Percentiles rank a stretch among this genome's conserved stretches.
Conservation (phyloP, 2,797 vertebrate genomes). For the Hippopotamyrus pictus region DNA sequence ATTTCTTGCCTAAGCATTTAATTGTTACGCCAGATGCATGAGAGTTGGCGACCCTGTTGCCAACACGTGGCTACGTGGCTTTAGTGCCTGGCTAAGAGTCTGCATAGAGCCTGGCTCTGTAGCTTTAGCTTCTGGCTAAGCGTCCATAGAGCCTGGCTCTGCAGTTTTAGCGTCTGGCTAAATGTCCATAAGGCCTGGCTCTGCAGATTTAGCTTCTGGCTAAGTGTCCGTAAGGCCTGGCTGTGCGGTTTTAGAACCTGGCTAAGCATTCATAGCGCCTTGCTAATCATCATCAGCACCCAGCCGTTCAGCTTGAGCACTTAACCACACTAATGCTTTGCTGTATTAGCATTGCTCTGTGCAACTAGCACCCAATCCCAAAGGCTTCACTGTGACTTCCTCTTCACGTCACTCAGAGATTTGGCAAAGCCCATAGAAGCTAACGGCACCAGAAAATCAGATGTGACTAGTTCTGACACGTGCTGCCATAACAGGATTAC, state of each 20-base stretch:
- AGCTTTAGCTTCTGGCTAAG: too few species aligned
- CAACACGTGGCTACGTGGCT: neutral
- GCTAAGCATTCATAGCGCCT: neutral
- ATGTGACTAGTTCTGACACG: neutral
- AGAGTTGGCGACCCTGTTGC: neutral
- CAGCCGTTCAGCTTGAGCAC: neutral
- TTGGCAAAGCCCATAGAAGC: neutral
- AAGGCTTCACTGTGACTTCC: neutral
- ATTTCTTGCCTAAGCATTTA: neutral
- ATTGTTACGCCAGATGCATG: neutral
- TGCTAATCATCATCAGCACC: neutral
- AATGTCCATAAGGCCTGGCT: too few species aligned
- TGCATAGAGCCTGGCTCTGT: neutral
- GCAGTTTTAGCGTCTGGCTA: too few species aligned
- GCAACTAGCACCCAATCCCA: neutral
- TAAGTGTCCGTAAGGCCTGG: neutral
- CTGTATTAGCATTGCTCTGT: neutral
- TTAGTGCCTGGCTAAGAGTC: neutral
- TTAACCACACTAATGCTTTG: neutral
- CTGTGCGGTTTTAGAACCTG: neutral
- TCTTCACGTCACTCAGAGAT: neutral
- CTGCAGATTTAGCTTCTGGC: neutral
- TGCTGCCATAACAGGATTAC: neutral
- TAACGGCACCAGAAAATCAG: neutral
- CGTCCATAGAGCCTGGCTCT: too few species aligned